phyloP scores from a whole-genome alignment of 2,888 invertebrate species.

The Megastigmus dorsalis region DNA sequence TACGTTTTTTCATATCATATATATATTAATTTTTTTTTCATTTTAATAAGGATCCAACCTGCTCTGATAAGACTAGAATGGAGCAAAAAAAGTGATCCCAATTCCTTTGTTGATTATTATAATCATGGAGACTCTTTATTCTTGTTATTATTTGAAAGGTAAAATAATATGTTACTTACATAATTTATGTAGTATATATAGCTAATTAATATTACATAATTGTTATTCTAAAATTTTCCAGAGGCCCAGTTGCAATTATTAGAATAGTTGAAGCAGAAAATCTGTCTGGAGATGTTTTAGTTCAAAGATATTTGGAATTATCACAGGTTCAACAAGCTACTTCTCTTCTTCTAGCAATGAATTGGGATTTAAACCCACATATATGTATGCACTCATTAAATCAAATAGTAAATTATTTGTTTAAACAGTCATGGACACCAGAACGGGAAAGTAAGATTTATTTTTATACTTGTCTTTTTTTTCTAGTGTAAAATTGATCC shows the following conservation, averaged over 20 bases:
- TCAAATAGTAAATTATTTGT: constrained; percentile 81
- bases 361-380: constrained; percentile 87
- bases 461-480: no score
- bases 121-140: constrained; percentile 77
- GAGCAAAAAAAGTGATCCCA: constrained; percentile 76
- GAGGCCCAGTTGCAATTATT: constrained; percentile 78
- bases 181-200: neutral
- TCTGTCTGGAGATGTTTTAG: constrained; percentile 78
- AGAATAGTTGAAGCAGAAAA: constrained; percentile 76
- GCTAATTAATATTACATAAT: neutral
- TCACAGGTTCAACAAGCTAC: constrained; percentile 83
- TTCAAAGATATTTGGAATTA: constrained; percentile 80
- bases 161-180: constrained; percentile 50
- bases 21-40: neutral
- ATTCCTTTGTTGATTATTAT: constrained; percentile 71
- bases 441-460: constrained; percentile 77
- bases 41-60: constrained; percentile 75
- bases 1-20: constrained; percentile 8
- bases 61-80: constrained; percentile 78
- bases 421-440: constrained; percentile 78
- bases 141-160: constrained; percentile 79
- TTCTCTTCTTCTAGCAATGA: constrained; percentile 80
- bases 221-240: constrained; percentile 46
- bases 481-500: no score
- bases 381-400: constrained; percentile 85